A percentile compares a stretch with the other conserved stretches of the same genome.
These are phyloP conservation scores for Eurois occulta DNA, from an alignment of 2,888 invertebrate genomes.

Conservation along the genomic window DNA sequence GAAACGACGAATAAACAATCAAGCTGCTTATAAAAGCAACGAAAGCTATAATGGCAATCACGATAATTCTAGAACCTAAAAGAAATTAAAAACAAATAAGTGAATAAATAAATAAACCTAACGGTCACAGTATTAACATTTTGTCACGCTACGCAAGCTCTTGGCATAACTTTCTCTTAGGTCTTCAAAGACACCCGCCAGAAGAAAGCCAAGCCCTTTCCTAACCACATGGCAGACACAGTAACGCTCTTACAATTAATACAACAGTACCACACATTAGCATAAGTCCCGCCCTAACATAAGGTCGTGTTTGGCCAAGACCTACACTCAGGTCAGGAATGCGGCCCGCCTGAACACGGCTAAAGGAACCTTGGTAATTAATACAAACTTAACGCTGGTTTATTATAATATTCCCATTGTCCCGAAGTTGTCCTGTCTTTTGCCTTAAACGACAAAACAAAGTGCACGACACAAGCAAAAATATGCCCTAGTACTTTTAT, in stretches of 20 bases:
- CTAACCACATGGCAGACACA: neutral
- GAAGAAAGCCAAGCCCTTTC: slow-evolving; percentile 21
- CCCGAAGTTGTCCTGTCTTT: slow-evolving; percentile 65
- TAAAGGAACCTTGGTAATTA: slow-evolving; percentile 60
- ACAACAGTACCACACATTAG: slow-evolving; percentile 26
- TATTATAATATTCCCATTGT: slow-evolving; percentile 75
- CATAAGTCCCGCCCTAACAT: slow-evolving; percentile 40
- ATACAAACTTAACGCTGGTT: slow-evolving; percentile 65
- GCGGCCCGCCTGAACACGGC: slow-evolving; percentile 48
- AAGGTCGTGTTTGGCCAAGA: slow-evolving; percentile 23
- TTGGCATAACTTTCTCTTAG: slow-evolving; percentile 14
- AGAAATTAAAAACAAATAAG: too few species aligned
- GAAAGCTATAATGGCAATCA: neutral
- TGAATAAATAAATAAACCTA: too few species aligned
- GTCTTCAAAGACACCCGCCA: neutral
- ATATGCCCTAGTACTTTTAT: neutral
- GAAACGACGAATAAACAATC: neutral
- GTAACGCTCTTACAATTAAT: slow-evolving; percentile 32
- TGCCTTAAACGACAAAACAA: neutral
- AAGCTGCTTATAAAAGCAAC: neutral
- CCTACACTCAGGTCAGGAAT: slow-evolving; percentile 52
- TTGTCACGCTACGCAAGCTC: neutral
- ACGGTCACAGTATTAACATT: neutral
- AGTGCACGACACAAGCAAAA: neutral
- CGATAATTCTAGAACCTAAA: neutral